Evolutionary conservation across 2,797 vertebrate genomes (phyloP).

Genomic region (Lagocephalus sceleratus): DNA sequence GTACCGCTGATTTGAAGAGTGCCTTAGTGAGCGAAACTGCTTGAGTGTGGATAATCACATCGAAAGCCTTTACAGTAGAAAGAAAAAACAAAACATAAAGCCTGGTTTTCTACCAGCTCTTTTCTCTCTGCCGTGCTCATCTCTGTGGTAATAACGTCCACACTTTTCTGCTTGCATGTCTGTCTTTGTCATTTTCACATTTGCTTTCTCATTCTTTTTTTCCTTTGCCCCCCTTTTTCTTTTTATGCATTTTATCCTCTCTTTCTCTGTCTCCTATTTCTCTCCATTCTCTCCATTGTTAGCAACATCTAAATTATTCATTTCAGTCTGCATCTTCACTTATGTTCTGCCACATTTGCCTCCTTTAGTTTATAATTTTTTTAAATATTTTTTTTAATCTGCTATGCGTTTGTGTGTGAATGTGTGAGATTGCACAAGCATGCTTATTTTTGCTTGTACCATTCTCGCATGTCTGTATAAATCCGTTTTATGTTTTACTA

Average conservation of each 20-base stretch:
- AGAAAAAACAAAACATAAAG: slow-evolving; percentile 28
- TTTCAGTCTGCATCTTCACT: slow-evolving; percentile 62
- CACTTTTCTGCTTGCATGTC: slow-evolving; percentile 15
- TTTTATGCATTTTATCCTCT: slow-evolving; percentile 10
- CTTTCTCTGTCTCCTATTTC: slow-evolving; percentile 10
- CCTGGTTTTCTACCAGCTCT: slow-evolving; percentile 52
- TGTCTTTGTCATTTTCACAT: slow-evolving; percentile 11
- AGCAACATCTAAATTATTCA: slow-evolving; percentile 73
- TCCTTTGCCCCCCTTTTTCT: not conserved
- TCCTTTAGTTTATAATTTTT: not conserved
- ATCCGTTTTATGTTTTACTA: slow-evolving; percentile 44
- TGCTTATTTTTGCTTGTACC: slow-evolving; percentile 7
- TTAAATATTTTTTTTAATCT: too few species aligned
- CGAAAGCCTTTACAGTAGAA: slow-evolving; percentile 55
- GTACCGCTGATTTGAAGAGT: slow-evolving; percentile 65
- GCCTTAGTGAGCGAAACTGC: slow-evolving; percentile 65
- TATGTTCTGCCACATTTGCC: slow-evolving; percentile 58
- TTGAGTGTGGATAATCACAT: slow-evolving; percentile 72
- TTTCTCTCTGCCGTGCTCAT: slow-evolving; percentile 19
- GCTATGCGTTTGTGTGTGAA: not conserved
- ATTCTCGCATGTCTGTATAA: slow-evolving; percentile 16
- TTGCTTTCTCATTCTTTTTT: slow-evolving; percentile 14
- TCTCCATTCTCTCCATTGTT: slow-evolving; percentile 54
- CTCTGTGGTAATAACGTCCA: slow-evolving; percentile 43
- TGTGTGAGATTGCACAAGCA: not conserved